Percentiles rank a stretch among this genome's conserved stretches.
phyloP scores from a whole-genome alignment of 2,113 vertebrate species.

The Psammodynastes pulverulentus region DNA sequence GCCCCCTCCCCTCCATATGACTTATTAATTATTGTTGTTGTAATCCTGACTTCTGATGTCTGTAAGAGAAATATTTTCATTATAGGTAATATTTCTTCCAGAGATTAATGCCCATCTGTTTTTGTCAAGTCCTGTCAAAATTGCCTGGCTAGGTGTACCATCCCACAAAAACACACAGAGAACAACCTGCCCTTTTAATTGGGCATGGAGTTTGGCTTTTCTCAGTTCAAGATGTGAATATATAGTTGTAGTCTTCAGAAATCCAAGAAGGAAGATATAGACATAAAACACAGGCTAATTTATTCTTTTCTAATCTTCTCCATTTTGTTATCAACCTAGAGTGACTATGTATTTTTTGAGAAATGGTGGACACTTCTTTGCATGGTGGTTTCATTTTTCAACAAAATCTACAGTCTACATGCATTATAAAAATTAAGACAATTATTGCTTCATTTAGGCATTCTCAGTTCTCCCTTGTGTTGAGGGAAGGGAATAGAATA shows the following conservation, averaged over 20 bases:
- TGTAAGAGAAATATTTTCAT: not conserved
- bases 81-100: not conserved
- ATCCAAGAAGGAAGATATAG: not conserved
- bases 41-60: not conserved
- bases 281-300: not conserved
- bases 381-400: not conserved
- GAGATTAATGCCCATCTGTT: not conserved
- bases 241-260: not conserved
- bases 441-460: not conserved
- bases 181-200: conserved; percentile 9
- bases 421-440: not conserved
- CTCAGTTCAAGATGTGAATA: not conserved
- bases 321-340: not conserved
- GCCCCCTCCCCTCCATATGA: not conserved
- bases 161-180: not conserved
- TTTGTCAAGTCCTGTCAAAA: conserved; percentile 17
- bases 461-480: not conserved
- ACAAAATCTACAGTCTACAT: not conserved
- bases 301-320: not conserved
- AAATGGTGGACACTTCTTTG: not conserved
- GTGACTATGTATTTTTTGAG: not conserved
- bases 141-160: not conserved
- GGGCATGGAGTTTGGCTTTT: not conserved
- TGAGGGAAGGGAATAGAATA: not conserved
- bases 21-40: not conserved